Base-by-base conservation (phyloP, 2,113 vertebrate genomes). In the Alces alces region DNA sequence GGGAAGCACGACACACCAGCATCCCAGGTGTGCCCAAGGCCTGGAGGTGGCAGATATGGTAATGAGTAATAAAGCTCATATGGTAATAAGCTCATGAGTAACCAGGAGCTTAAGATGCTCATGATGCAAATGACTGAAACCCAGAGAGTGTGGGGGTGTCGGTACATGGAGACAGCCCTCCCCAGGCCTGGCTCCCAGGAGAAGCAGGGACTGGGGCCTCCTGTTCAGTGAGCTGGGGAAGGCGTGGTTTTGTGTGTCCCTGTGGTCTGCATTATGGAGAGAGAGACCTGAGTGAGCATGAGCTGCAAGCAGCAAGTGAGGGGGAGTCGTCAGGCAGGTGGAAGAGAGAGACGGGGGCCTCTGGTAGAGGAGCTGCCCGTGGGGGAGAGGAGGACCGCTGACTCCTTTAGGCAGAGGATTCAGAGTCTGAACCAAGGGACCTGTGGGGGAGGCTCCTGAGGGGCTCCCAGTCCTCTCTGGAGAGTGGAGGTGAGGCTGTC, bases 171-270 rank as follows among this genome's bases (percentile, higher is more conserved):
- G n/a, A 36, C 11, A 57, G 19, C 25, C 25, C 43, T 27, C 28
- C 27, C 86, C 2, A 1, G 25, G 8, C 11, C 66, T 43, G 33
- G 43, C 84, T 52, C n/a, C 13, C 13, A 70, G 33, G 43, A 82
- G 19, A 39, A n/a, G 5, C 27, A 52, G 52, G 60, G 19, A 28
- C 17, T 30, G 2, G 10, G 3, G 28, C 58, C 60, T 15, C 27
- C 14, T 25, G 7, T 4, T 30, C 39, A 14, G 3, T 3, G 3
- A 4, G 7, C 4, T 43, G 19, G 36, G n/a, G 15, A 36, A 76
- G 60, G 27, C 0, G 0, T 6, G 11, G 15, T 13, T 83, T 33
- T 79, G 36, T n/a, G 23, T 19, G 5, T 50, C 2, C 12, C 3
- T 84, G 5, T 79, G 55, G 25, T 21, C 58, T 73, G 10, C 15